A percentile compares a stretch with the other conserved stretches of the same genome.
These are phyloP conservation scores for Sinella curviseta DNA, from an alignment of 1,140 invertebrate species.

Conservation along the genomic window DNA sequence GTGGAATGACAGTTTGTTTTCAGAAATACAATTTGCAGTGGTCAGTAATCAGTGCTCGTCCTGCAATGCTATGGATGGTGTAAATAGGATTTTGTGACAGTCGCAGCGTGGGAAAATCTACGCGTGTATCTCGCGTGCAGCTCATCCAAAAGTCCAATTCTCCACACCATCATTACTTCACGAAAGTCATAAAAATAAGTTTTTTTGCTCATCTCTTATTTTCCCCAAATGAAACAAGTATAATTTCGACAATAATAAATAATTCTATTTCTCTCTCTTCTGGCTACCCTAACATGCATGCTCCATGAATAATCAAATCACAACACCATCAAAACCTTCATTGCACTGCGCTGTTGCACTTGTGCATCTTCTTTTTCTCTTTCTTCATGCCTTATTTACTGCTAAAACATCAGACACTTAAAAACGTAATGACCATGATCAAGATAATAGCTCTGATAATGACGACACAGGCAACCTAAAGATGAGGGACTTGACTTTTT, in stretches of 20 bases:
- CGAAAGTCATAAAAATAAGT: too few species aligned
- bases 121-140: constrained; percentile 45
- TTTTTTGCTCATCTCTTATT: not conserved
- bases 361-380: not conserved
- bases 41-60: too few species aligned
- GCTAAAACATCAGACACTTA: not conserved
- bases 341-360: not conserved
- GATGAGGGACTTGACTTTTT: not conserved
- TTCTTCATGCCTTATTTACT: not conserved
- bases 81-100: constrained; percentile 13
- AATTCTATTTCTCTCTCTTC: too few species aligned
- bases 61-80: too few species aligned
- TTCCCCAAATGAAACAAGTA: too few species aligned
- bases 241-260: too few species aligned
- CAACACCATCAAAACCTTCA: not conserved
- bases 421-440: not conserved
- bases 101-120: constrained; percentile 46
- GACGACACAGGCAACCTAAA: too few species aligned
- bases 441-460: not conserved
- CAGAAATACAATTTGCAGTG: too few species aligned
- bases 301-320: constrained; percentile 3
- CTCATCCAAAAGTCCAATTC: too few species aligned
- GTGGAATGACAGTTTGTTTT: too few species aligned
- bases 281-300: not conserved
- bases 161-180: constrained; percentile 2